phyloP scores from a whole-genome alignment of 2,888 invertebrate species.

The Erpobdella octoculata region DNA sequence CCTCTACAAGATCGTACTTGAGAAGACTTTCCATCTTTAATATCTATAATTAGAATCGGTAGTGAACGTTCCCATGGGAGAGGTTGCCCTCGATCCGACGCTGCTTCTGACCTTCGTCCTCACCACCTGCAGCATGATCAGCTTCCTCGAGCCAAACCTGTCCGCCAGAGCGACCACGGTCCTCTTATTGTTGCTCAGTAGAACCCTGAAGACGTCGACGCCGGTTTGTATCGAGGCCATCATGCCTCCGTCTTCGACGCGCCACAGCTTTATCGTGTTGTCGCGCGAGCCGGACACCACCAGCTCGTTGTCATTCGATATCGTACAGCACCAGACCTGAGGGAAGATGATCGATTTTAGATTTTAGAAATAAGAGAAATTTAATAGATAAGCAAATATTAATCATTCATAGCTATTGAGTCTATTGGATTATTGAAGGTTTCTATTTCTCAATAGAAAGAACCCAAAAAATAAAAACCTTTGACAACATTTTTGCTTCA shows the following conservation, averaged over 20 bases:
- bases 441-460: background rate
- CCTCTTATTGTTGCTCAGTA: conserved; percentile 50
- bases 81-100: conserved; percentile 30
- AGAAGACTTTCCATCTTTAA: background rate
- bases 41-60: conserved; percentile 11
- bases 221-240: conserved; percentile 49
- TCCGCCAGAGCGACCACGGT: conserved; percentile 52
- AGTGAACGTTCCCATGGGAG: conserved; percentile 19
- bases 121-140: conserved; percentile 52
- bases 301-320: conserved; percentile 50
- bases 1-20: no score
- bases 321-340: conserved; percentile 50
- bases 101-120: conserved; percentile 34
- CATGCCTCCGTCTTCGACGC: conserved; percentile 45
- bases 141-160: conserved; percentile 49
- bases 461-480: background rate
- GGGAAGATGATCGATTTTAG: background rate
- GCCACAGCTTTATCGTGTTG: conserved; percentile 51
- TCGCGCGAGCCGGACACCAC: conserved; percentile 51
- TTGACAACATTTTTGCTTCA: background rate
- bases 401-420: background rate
- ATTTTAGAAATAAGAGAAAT: background rate
- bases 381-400: background rate
- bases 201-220: conserved; percentile 50
- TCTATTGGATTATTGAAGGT: background rate